phyloP scores from a whole-genome alignment of 1,140 invertebrate species.

The Drosophila parvula region DNA sequence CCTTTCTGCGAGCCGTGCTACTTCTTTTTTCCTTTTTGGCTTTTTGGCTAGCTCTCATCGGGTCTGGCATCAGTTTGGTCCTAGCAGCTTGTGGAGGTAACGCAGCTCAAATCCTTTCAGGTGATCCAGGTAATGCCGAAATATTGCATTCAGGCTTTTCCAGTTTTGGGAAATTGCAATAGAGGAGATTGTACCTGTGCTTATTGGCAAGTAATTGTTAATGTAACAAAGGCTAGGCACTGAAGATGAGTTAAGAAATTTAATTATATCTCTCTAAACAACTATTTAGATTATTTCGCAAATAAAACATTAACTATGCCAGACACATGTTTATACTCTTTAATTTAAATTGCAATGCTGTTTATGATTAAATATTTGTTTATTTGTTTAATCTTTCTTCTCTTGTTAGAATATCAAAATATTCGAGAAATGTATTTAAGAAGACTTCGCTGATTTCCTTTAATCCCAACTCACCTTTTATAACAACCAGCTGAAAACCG shows the following conservation, averaged over 20 bases:
- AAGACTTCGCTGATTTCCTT: neutral
- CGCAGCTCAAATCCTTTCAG: conserved; percentile 24
- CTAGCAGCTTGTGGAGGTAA: conserved; percentile 21
- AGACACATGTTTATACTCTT: neutral
- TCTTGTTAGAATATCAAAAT: neutral
- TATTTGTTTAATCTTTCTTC: no score
- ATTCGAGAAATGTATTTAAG: neutral
- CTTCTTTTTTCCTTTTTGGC: conserved; percentile 32
- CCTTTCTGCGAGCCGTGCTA: conserved; percentile 55
- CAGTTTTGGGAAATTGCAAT: neutral
- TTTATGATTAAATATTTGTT: no score
- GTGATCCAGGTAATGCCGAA: conserved; percentile 29
- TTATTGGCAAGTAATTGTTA: neutral
- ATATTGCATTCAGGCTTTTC: conserved; percentile 21
- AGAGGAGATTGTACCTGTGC: no score
- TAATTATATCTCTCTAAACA: neutral
- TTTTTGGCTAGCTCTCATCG: conserved; percentile 25
- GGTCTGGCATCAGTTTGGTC: conserved; percentile 5
- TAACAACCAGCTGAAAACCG: neutral
- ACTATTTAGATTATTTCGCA: neutral
- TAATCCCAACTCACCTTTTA: no score
- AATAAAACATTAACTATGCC: no score
- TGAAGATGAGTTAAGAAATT: accelerated
- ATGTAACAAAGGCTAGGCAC: no score
- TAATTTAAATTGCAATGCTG: no score